A percentile compares a stretch with the other conserved stretches of the same genome.
phyloP scores from a whole-genome alignment of 2,797 vertebrate species.

The Tragopan temminckii region DNA sequence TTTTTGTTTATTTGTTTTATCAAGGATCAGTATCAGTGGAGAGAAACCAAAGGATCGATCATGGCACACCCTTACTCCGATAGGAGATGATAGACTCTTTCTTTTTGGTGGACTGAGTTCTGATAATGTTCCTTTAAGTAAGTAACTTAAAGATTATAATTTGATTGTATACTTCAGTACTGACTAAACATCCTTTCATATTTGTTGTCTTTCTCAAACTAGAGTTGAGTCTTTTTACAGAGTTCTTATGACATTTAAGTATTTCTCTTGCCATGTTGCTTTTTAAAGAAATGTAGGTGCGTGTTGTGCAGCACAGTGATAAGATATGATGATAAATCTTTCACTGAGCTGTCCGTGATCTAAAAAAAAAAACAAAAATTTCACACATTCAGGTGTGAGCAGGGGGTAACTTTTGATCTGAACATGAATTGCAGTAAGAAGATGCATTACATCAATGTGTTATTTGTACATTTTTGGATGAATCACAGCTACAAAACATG shows the following conservation, averaged over 20 bases:
- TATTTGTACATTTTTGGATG: background rate
- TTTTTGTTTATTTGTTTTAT: background rate
- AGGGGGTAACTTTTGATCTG: background rate
- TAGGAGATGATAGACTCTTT: constrained; percentile 89
- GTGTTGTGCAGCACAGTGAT: background rate
- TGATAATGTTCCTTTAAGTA: constrained; percentile 94
- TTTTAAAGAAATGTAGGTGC: background rate
- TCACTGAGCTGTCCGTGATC: background rate
- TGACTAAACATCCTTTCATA: fast-evolving
- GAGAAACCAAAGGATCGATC: constrained; percentile 90
- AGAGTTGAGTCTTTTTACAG: background rate
- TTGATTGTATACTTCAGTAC: background rate
- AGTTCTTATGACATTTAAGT: background rate
- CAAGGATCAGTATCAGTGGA: constrained; percentile 82
- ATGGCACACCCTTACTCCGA: constrained; percentile 92
- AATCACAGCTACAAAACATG: background rate
- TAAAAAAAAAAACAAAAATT: background rate
- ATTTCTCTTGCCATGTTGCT: background rate
- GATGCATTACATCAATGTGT: background rate
- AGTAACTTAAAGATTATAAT: constrained; percentile 61
- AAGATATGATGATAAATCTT: background rate
- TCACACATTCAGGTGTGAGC: background rate
- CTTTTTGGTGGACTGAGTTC: constrained; percentile 94
- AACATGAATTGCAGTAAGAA: background rate
- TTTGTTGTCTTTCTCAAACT: background rate